phyloP scores from a whole-genome alignment of 2,113 vertebrate genomes.

The Austrofundulus limnaeus region DNA sequence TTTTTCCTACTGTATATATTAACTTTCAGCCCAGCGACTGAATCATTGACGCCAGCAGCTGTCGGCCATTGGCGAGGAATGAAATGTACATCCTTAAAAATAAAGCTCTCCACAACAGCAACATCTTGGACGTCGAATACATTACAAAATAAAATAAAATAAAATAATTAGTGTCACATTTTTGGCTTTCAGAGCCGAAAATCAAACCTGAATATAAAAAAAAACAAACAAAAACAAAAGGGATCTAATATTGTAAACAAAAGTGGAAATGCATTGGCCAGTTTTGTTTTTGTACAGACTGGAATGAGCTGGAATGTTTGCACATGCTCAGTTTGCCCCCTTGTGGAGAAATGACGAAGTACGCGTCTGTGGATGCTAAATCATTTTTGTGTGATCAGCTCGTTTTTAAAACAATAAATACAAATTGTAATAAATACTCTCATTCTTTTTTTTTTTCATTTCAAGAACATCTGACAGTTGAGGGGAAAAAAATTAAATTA shows the following conservation, averaged over 20 bases:
- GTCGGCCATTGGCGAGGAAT: conserved; percentile 43
- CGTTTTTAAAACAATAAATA: conserved; percentile 77
- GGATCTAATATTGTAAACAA: conserved; percentile 43
- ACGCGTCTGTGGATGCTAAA: conserved; percentile 26
- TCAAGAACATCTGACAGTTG: conserved; percentile 55
- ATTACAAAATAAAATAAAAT: conserved; percentile 64
- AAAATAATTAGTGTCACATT: conserved; percentile 58
- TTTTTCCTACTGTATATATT: conserved; percentile 78
- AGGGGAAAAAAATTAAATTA: conserved; percentile 20
- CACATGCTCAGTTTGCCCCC: conserved; percentile 58
- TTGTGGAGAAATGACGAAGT: conserved; percentile 48
- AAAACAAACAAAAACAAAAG: conserved; percentile 41
- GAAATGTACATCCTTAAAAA: conserved; percentile 73
- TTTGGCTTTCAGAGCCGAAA: conserved; percentile 64
- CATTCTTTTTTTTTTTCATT: not conserved
- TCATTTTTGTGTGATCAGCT: conserved; percentile 25
- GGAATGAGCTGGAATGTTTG: conserved; percentile 11
- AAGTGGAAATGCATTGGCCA: conserved; percentile 9
- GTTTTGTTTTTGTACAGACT: conserved; percentile 9
- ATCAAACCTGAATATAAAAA: conserved; percentile 26
- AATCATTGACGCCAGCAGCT: conserved; percentile 54
- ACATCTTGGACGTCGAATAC: conserved; percentile 70
- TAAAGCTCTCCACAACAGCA: conserved; percentile 66
- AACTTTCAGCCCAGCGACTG: conserved; percentile 65
- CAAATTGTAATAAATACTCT: conserved; percentile 79